Percentiles rank a stretch among this genome's conserved stretches.
Evolutionary conservation across 2,797 vertebrate species (phyloP).

Genomic region (Buphagus erythrorhynchus): DNA sequence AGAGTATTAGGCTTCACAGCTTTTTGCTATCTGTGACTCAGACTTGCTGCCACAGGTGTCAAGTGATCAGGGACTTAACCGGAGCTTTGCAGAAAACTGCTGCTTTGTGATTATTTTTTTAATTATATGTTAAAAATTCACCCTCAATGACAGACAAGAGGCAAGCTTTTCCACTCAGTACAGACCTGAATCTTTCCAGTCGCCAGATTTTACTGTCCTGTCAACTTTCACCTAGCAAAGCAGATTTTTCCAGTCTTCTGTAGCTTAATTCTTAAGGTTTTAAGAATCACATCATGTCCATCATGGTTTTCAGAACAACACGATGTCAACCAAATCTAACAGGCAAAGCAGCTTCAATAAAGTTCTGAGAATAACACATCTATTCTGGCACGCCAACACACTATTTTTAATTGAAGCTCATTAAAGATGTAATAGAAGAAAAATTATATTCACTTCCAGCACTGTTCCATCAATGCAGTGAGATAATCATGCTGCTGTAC

Average conservation of each 20-base stretch:
- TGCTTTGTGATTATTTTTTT: neutral
- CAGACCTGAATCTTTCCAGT: neutral
- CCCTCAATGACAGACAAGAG: neutral
- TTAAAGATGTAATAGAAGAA: conserved; percentile 70
- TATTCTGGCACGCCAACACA: conserved; percentile 43
- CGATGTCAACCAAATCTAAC: neutral
- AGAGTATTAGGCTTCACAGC: conserved; percentile 26
- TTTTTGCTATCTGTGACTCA: conserved; percentile 43
- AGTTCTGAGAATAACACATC: conserved; percentile 62
- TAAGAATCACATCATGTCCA: neutral
- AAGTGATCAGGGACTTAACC: neutral
- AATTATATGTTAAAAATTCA: neutral
- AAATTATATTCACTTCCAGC: conserved; percentile 65
- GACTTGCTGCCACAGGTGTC: conserved; percentile 41
- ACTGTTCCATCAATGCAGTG: conserved; percentile 19
- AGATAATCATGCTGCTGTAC: conserved; percentile 47
- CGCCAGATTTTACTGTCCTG: neutral
- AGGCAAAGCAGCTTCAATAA: neutral
- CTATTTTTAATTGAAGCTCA: conserved; percentile 71
- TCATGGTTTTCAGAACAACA: neutral
- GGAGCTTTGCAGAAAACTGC: neutral
- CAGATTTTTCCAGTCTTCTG: neutral
- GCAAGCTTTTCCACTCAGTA: neutral
- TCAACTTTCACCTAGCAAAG: conserved; percentile 7
- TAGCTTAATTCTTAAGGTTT: neutral